Percentiles rank a stretch among this genome's conserved stretches.
These are phyloP conservation scores for Muntiacus muntjak DNA, from an alignment of 2,113 vertebrate genomes.

Conservation along the genomic window DNA sequence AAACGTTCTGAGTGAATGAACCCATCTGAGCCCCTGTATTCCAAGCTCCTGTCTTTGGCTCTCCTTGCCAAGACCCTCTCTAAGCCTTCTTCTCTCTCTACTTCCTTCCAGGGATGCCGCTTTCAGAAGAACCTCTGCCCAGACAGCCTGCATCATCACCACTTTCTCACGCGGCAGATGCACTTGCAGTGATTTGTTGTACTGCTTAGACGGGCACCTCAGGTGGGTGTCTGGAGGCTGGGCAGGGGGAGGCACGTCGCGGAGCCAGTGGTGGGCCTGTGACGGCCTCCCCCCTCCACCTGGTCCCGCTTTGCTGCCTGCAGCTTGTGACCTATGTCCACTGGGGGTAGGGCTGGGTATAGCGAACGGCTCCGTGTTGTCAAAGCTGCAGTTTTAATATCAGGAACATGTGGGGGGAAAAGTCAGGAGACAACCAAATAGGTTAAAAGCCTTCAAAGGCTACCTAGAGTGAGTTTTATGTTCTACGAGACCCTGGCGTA, in stretches of 20 bases:
- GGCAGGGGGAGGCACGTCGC: rapidly evolving
- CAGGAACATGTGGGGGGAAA: background rate
- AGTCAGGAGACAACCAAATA: background rate
- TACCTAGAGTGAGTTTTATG: background rate
- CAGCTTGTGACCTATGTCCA: background rate
- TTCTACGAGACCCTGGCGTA: background rate
- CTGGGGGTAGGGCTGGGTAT: rapidly evolving
- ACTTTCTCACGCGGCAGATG: rapidly evolving
- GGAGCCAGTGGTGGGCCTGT: rapidly evolving
- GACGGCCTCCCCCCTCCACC: rapidly evolving
- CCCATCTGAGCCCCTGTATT: background rate
- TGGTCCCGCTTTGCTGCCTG: background rate
- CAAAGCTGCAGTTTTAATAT: background rate
- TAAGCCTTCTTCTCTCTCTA: background rate
- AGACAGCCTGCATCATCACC: background rate
- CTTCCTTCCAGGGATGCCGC: background rate
- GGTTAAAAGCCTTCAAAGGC: background rate
- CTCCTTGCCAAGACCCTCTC: background rate
- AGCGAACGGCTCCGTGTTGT: background rate
- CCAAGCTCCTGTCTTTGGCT: background rate
- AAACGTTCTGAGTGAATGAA: background rate
- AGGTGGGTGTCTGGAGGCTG: background rate
- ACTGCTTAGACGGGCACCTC: background rate
- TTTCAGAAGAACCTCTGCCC: background rate
- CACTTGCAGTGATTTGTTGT: rapidly evolving